Base-by-base conservation (phyloP, 2,113 vertebrate species). In the Notothenia rossii region DNA sequence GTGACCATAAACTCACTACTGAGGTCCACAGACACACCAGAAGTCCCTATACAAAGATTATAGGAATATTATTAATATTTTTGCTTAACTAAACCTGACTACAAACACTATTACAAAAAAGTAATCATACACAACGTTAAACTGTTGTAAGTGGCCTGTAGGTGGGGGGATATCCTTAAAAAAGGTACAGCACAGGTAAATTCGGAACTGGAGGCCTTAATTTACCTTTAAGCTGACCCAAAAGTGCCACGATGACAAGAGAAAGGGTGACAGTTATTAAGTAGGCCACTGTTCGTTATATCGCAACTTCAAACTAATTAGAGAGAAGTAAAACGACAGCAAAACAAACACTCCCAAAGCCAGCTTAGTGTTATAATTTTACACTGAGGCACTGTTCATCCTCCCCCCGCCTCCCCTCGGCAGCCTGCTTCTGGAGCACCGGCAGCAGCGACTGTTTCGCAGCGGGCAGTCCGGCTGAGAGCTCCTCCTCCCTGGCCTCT, bases 371-470 rank as follows among this genome's bases (percentile, higher is more conserved):
- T 93, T 94, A 89, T 70, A 84, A 89, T 73, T 81, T 87, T 87
- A 91, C 81, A 81, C 84, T 36, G 88, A 89, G 86, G 73, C 85
- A 48, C 69, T 72, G 86, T 82, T 89, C 90, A 77, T 90, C 88
- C 83, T 84, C 76, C 88, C 91, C 85, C 88, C 83, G 82, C 84
- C 76, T 85, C 88, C 90, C 83, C 72, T 74, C 70, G 55, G 83
- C 83, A 91, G 89, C 90, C 89, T 80, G 78, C 87, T 84, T 87
- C 81, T 85, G 61, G 63, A 83, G 90, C 89, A 70, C 86, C 79
- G 88, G 85, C 83, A 82, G 91, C 88, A 90, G 90, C 89, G 89
- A 90, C 77, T 88, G 86, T 84, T 93, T 88, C 79, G 86, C 83
- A 84, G 88, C 89, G 78, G 80, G 79, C 88, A 86, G 89, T 63